phyloP scores from a whole-genome alignment of 37 sponge, comb jelly and placozoan species.

The Cladorhizidae sp. region DNA sequence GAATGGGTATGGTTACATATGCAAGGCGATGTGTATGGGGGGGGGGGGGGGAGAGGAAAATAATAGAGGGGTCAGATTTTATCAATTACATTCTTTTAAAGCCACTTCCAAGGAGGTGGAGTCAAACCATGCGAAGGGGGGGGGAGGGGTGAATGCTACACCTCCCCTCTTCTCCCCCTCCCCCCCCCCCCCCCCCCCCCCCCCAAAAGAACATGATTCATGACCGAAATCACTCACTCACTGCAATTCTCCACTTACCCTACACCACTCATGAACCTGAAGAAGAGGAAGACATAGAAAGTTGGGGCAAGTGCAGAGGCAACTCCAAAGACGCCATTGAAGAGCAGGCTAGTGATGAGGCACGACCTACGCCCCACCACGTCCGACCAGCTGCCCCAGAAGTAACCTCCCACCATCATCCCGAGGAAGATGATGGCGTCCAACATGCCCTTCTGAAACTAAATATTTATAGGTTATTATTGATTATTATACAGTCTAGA shows the following conservation, averaged over 20 bases:
- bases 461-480: too few relatives aligned
- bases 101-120: too few relatives aligned
- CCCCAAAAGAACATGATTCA: too few relatives aligned
- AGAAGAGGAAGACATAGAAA: conserved; percentile 69
- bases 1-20: too few relatives aligned
- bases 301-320: conserved; percentile 77
- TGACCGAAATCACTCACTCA: too few relatives aligned
- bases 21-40: too few relatives aligned
- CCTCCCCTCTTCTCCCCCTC: not conserved
- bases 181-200: not conserved
- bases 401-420: conserved; percentile 91
- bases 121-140: too few relatives aligned
- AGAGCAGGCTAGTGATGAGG: conserved; percentile 71
- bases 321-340: conserved; percentile 86
- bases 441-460: conserved; percentile 50
- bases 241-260: conserved; percentile 61
- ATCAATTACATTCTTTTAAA: too few relatives aligned
- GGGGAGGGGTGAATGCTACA: too few relatives aligned
- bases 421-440: conserved; percentile 83
- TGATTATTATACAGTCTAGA: too few relatives aligned
- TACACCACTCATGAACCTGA: conserved; percentile 89
- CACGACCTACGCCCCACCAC: conserved; percentile 73
- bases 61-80: too few relatives aligned
- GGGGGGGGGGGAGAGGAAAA: too few relatives aligned
- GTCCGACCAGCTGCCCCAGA: conserved; percentile 91